Base-by-base conservation (phyloP, 1,140 invertebrate species). In the Nylanderia fulva region DNA sequence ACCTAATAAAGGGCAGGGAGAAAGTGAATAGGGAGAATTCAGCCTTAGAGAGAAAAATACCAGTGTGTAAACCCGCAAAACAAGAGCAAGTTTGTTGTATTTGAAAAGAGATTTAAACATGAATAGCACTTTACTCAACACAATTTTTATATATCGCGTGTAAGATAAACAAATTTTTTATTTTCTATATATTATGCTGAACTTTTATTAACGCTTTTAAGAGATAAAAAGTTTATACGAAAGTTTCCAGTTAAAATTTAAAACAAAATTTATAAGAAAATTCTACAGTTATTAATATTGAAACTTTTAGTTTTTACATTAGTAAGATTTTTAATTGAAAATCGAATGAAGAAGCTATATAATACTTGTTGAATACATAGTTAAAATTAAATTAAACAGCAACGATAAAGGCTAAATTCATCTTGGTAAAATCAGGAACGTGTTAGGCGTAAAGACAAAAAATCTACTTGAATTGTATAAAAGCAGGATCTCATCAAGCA, bases 391-490 rank as follows among this genome's bases (percentile, higher is more conserved):
- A 42, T 58, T 56, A 33, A 27, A 61, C 13, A 2, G 24, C 15
- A 13, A 24, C 39, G 6, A 21, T 18, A 33, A 54, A 56, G 1
- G 2, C 7, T 39, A n/a, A 71, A 71, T 71, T 29, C 24, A 39
- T 66, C 15, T 18, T 42, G 15, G 18, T 64, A 69, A 82, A 72
- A 13, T 72, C 45, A 45, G 0, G n/a, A 29, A 8, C 21, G 66
- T 45, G 36, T 45, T 58, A 42, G 36, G 24, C 8, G 36, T n/a
- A 7, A 60, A 27, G 60, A 71, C 24, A 82, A 82, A 82, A 72
- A 45, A 71, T 82, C 27, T 29, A 82, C 36, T 56, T 58, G 39
- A 82, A 82, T 82, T 69, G 45, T 33, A 68, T 39, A 8, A 48
- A 76, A 71, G 48, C 58, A 42, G 27, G 63, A 9, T 27, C n/a